These are phyloP conservation scores for Aphelenchoides fujianensis DNA, from an alignment of 1,140 invertebrate species.

Conservation along the genomic window DNA sequence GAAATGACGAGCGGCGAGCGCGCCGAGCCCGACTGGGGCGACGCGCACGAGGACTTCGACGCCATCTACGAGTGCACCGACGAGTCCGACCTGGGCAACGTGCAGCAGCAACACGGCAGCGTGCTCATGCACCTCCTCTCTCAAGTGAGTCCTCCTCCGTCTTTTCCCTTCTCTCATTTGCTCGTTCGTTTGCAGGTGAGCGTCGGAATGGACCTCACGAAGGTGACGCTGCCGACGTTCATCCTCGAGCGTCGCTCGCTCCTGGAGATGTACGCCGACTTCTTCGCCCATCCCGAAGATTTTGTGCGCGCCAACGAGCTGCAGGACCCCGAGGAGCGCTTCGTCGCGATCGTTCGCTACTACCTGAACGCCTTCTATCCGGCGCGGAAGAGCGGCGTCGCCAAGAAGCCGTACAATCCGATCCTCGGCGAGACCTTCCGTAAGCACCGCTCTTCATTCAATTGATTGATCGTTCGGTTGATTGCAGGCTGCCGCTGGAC, in stretches of 20 bases:
- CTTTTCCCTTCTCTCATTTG: too few relatives aligned
- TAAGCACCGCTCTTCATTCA: too few relatives aligned
- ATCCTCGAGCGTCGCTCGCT: conserved; percentile 67
- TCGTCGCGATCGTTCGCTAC: conserved; percentile 64
- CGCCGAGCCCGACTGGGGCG: conserved; percentile 56
- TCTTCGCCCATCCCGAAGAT: conserved; percentile 66
- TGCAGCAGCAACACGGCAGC: conserved; percentile 66
- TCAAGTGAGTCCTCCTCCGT: conserved; percentile 48
- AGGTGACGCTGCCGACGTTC: conserved; percentile 68
- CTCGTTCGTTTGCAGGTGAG: conserved; percentile 66
- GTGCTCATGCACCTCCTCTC: conserved; percentile 67
- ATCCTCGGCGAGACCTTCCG: conserved; percentile 68
- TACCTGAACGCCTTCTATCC: conserved; percentile 67
- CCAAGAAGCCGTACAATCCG: conserved; percentile 69
- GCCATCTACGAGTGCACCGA: conserved; percentile 58
- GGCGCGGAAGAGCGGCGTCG: conserved; percentile 66
- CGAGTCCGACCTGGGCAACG: conserved; percentile 51
- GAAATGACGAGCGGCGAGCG: not conserved
- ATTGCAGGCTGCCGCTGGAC: conserved; percentile 67
- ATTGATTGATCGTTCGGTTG: too few relatives aligned
- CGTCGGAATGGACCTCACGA: conserved; percentile 68
- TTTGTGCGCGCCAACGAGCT: conserved; percentile 46
- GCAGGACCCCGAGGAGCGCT: conserved; percentile 63
- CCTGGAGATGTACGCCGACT: conserved; percentile 69
- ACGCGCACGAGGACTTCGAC: conserved; percentile 63